Conservation (phyloP, 2,113 vertebrate species). For the Pangasianodon gigas region DNA sequence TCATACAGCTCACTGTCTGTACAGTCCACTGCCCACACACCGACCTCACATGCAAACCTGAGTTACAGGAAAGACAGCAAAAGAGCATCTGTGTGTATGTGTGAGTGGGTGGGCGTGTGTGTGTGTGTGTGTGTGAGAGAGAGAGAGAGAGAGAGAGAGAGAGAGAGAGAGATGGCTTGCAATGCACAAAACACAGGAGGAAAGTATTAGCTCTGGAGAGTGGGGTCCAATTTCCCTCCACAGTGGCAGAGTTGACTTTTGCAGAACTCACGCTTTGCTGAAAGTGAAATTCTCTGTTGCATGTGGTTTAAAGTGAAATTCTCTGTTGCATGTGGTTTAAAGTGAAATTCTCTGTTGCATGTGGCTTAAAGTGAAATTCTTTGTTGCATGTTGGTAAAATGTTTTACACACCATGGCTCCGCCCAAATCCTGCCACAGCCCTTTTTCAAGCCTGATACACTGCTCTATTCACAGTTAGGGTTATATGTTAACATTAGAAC, state of each 20-base stretch:
- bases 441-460: neutral
- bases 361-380: neutral
- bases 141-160: neutral
- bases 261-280: neutral
- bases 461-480: neutral
- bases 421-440: neutral
- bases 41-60: slow-evolving; percentile 52
- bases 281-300: neutral
- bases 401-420: neutral
- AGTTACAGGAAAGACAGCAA: neutral
- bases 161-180: neutral
- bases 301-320: neutral
- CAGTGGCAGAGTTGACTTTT: neutral
- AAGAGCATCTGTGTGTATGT: neutral
- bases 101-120: neutral
- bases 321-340: neutral
- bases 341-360: neutral
- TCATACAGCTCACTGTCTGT: slow-evolving; percentile 51
- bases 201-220: slow-evolving; percentile 41
- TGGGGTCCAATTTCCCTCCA: neutral
- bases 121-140: neutral
- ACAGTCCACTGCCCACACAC: slow-evolving; percentile 45
- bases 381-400: neutral
- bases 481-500: neutral
- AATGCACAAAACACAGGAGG: slow-evolving; percentile 44